These are phyloP conservation scores for Endomychus coccineus DNA, from an alignment of 2,888 invertebrate genomes.

Conservation along the genomic window DNA sequence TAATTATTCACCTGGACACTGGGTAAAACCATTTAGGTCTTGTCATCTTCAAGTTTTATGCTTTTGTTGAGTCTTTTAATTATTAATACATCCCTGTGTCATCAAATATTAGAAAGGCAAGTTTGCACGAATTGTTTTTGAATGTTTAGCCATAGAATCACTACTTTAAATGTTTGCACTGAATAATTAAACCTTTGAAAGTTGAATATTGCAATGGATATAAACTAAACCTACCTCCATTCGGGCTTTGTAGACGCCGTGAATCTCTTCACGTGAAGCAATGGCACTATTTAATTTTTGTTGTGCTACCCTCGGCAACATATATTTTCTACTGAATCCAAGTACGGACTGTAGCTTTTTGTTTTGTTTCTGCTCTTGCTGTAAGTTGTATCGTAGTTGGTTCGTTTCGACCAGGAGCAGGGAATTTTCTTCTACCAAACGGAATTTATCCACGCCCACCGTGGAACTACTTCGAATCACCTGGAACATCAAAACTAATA, in stretches of 20 bases:
- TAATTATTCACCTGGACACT: too few relatives aligned
- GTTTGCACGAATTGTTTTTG: too few relatives aligned
- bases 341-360: conserved; percentile 66
- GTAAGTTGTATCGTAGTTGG: conserved; percentile 61
- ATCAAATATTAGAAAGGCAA: too few relatives aligned
- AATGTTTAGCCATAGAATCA: too few relatives aligned
- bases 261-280: conserved; percentile 53
- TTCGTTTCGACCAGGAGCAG: conserved; percentile 71
- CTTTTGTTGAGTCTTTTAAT: too few relatives aligned
- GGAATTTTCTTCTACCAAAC: conserved; percentile 62
- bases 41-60: too few relatives aligned
- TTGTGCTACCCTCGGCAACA: conserved; percentile 55
- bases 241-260: conserved; percentile 48
- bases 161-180: too few relatives aligned
- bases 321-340: conserved; percentile 52
- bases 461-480: conserved; percentile 34
- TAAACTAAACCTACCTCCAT: conserved; percentile 40
- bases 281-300: conserved; percentile 57
- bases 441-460: conserved; percentile 39
- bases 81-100: too few relatives aligned
- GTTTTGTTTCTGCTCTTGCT: conserved; percentile 57
- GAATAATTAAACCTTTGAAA: too few relatives aligned
- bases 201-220: too few relatives aligned
- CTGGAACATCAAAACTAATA: too few relatives aligned
- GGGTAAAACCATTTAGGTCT: too few relatives aligned